phyloP scores from a whole-genome alignment of 2,113 vertebrate species.

The Leucoraja erinaceus region DNA sequence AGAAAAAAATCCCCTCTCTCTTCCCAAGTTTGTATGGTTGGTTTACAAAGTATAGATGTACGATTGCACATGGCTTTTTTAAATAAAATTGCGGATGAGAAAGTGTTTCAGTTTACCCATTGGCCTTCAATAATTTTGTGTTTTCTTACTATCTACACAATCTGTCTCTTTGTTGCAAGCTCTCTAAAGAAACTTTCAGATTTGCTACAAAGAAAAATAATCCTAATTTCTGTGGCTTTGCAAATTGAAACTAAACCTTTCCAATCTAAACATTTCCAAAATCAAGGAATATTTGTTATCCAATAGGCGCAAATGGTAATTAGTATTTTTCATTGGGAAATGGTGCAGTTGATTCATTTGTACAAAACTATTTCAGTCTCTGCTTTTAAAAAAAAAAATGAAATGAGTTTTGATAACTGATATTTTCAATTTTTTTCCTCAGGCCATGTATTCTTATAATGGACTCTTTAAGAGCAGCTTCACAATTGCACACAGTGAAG shows the following conservation, averaged over 20 bases:
- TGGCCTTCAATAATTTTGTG: background rate
- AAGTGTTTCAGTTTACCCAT: background rate
- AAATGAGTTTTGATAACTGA: conserved; percentile 4
- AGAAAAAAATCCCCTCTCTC: background rate
- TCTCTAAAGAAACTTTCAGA: background rate
- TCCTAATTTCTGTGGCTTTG: background rate
- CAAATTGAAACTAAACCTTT: background rate
- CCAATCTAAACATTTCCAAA: background rate
- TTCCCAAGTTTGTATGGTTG: background rate
- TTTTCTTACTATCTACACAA: background rate
- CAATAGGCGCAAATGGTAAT: background rate
- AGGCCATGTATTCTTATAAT: conserved; percentile 93
- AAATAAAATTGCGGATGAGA: background rate
- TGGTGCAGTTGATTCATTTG: background rate
- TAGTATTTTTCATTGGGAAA: background rate
- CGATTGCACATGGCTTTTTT: background rate
- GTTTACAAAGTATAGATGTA: background rate
- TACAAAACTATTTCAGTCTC: background rate
- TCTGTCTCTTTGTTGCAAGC: background rate
- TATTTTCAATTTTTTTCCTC: conserved; percentile 37
- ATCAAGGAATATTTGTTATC: background rate
- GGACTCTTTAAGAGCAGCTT: conserved; percentile 83
- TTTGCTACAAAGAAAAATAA: background rate
- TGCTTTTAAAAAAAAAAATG: background rate
- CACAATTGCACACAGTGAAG: conserved; percentile 77